phyloP scores from a whole-genome alignment of 2,797 vertebrate genomes.

The Acipenser transmontanus region DNA sequence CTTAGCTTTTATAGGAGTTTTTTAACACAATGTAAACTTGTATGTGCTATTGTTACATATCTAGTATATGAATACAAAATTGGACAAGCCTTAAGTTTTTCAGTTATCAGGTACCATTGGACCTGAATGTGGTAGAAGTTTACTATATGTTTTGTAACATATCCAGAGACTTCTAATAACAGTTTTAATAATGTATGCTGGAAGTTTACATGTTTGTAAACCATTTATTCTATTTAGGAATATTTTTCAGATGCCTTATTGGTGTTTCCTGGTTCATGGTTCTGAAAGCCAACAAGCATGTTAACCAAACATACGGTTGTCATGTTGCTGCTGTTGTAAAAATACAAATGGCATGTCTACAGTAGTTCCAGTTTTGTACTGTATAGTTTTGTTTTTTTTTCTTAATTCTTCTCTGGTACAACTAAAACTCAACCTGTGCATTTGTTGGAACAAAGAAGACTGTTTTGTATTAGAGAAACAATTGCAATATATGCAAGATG shows the following conservation, averaged over 20 bases:
- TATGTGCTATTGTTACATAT: too few relatives aligned
- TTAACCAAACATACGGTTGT: not conserved
- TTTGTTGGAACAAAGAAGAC: slow-evolving; percentile 40
- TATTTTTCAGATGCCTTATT: slow-evolving; percentile 5
- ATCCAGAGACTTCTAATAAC: too few relatives aligned
- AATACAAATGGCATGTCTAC: not conserved
- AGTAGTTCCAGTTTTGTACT: slow-evolving; percentile 15
- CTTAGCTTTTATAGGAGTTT: too few relatives aligned
- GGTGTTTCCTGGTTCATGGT: not conserved
- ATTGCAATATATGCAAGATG: slow-evolving; percentile 58
- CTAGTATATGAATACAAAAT: too few relatives aligned
- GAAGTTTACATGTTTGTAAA: too few relatives aligned
- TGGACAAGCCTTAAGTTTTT: too few relatives aligned
- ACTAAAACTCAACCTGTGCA: slow-evolving; percentile 45
- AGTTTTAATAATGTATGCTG: too few relatives aligned
- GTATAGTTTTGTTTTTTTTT: slow-evolving; percentile 9
- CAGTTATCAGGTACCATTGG: too few relatives aligned
- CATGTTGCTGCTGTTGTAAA: slow-evolving; percentile 1
- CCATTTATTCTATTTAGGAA: not conserved
- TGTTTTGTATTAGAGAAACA: slow-evolving; percentile 53
- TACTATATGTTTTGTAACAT: too few relatives aligned
- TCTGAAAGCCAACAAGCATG: not conserved
- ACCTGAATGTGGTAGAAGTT: too few relatives aligned
- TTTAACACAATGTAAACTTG: too few relatives aligned
- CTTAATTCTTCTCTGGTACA: slow-evolving; percentile 35